Conservation (phyloP, 2,888 invertebrate genomes). For the Nezara viridula region DNA sequence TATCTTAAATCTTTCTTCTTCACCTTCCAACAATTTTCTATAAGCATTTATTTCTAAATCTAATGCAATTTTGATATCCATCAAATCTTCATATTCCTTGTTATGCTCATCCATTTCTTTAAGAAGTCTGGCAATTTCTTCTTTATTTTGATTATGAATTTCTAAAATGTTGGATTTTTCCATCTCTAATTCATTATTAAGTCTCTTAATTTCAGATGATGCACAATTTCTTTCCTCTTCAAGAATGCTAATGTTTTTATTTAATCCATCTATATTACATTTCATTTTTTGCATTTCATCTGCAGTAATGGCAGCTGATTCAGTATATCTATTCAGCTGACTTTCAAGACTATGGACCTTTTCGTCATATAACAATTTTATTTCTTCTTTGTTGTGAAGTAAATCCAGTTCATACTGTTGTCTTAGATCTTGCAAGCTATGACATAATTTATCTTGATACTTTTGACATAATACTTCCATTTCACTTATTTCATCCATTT, state of each 20-base stretch:
- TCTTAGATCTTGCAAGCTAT: conserved; percentile 90
- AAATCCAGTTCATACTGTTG: conserved; percentile 94
- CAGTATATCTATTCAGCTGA: conserved; percentile 80
- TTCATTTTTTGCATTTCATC: conserved; percentile 86
- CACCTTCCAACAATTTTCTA: conserved; percentile 87
- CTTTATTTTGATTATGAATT: conserved; percentile 81
- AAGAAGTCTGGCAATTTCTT: conserved; percentile 82
- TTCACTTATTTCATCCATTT: conserved; percentile 90
- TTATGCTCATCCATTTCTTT: conserved; percentile 90
- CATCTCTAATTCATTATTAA: conserved; percentile 85
- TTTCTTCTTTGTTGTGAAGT: conserved; percentile 89
- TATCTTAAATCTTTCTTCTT: conserved; percentile 82
- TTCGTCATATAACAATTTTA: conserved; percentile 87
- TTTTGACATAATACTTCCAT: conserved; percentile 94
- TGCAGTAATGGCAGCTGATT: conserved; percentile 80
- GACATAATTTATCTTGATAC: conserved; percentile 92
- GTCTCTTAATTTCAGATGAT: conserved; percentile 82
- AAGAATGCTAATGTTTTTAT: conserved; percentile 80
- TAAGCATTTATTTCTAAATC: conserved; percentile 94
- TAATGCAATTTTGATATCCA: conserved; percentile 95
- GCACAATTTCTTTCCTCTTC: conserved; percentile 82
- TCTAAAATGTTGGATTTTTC: conserved; percentile 85
- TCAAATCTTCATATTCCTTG: conserved; percentile 95
- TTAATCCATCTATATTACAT: conserved; percentile 81
- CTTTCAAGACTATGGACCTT: conserved; percentile 81